phyloP scores from a whole-genome alignment of 2,113 vertebrate species.

The Brachionichthys hirsutus region DNA sequence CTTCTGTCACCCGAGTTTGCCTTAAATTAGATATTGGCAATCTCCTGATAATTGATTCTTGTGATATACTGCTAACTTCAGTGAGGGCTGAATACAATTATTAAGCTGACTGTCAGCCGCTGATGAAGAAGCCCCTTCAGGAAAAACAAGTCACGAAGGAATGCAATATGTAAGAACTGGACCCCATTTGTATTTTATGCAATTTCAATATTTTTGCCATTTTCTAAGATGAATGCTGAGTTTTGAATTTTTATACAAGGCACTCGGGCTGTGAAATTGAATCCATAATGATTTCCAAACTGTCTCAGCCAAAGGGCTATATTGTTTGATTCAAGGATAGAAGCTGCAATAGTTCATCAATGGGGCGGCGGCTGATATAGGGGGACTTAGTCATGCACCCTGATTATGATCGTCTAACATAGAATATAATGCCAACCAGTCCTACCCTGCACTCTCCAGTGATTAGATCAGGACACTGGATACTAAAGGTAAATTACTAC shows the following conservation, averaged over 20 bases:
- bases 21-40: slow-evolving; percentile 46
- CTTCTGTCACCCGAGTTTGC: slow-evolving; percentile 33
- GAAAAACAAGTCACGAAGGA: slow-evolving; percentile 20
- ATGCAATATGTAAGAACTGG: neutral
- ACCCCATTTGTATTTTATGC: neutral
- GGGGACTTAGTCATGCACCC: slow-evolving; percentile 2
- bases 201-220: slow-evolving; percentile 35
- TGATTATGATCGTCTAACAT: slow-evolving; percentile 64
- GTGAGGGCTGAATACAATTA: slow-evolving; percentile 30
- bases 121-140: slow-evolving; percentile 16
- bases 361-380: neutral
- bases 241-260: slow-evolving; percentile 34
- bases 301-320: slow-evolving; percentile 7
- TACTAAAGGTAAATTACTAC: slow-evolving; percentile 65
- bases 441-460: slow-evolving; percentile 20
- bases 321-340: slow-evolving; percentile 33
- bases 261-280: slow-evolving; percentile 32
- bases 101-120: slow-evolving; percentile 16
- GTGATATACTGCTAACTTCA: slow-evolving; percentile 25
- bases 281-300: slow-evolving; percentile 45
- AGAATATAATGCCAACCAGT: slow-evolving; percentile 61
- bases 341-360: slow-evolving; percentile 19
- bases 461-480: slow-evolving; percentile 63
- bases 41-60: slow-evolving; percentile 41
- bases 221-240: slow-evolving; percentile 24